Percentiles rank a stretch among this genome's conserved stretches.
Evolutionary conservation across 2,113 vertebrate species (phyloP).

Genomic region (Solea senegalensis): DNA sequence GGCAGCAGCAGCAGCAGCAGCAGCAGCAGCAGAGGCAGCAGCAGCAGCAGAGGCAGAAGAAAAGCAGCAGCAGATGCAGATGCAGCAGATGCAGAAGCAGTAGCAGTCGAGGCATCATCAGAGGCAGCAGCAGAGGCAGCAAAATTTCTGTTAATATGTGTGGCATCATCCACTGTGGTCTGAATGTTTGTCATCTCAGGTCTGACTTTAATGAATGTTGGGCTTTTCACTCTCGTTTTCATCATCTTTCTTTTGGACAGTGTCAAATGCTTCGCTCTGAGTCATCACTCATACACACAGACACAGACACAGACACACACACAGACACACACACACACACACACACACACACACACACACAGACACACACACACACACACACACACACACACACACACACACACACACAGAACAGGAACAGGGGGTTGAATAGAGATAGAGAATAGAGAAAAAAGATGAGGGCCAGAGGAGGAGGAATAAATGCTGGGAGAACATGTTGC

Average conservation of each 20-base stretch:
- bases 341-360: neutral
- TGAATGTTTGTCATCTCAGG: slow-evolving; percentile 54
- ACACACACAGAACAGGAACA: neutral
- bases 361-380: neutral
- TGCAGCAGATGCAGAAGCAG: too few relatives aligned
- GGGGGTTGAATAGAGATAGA: slow-evolving; percentile 29
- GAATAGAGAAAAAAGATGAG: slow-evolving; percentile 34
- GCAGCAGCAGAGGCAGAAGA: too few relatives aligned
- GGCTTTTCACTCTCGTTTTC: slow-evolving; percentile 59
- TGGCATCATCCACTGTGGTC: slow-evolving; percentile 39
- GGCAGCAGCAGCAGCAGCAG: too few relatives aligned
- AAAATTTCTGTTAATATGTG: slow-evolving; percentile 43
- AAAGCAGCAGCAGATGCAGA: too few relatives aligned
- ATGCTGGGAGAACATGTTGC: slow-evolving; percentile 47
- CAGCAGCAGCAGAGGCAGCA: neutral
- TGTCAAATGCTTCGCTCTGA: slow-evolving; percentile 48
- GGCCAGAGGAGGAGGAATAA: slow-evolving; percentile 30
- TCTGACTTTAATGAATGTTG: slow-evolving; percentile 65
- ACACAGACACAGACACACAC: neutral
- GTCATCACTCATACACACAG: slow-evolving; percentile 27
- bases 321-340: neutral
- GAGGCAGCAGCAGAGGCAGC: neutral
- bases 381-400: neutral
- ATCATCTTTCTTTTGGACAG: slow-evolving; percentile 63
- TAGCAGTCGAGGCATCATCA: too few relatives aligned